Evolutionary conservation across 2,888 invertebrate species (phyloP).

Genomic region (Watsonalla binaria): DNA sequence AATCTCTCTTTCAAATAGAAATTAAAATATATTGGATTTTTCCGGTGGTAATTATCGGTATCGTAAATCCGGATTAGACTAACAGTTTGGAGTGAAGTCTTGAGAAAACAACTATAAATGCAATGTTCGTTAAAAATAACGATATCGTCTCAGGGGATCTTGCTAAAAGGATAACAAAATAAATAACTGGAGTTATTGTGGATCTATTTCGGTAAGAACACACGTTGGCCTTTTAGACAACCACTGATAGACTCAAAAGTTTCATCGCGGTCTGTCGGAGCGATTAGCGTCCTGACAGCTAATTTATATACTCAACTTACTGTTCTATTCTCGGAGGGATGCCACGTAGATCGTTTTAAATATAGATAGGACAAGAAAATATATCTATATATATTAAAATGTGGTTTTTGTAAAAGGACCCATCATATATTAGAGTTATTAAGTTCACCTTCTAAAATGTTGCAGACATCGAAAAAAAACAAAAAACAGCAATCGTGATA

Average conservation of each 20-base stretch:
- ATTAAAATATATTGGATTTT: slow-evolving; percentile 2
- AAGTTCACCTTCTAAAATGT: too few species aligned
- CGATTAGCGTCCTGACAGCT: slow-evolving; percentile 77
- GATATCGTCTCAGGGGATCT: slow-evolving; percentile 37
- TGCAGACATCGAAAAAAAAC: too few species aligned
- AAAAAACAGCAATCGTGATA: too few species aligned
- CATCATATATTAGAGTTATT: background rate
- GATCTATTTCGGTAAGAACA: slow-evolving; percentile 57
- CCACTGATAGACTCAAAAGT: slow-evolving; percentile 74
- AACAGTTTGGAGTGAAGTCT: slow-evolving; percentile 33
- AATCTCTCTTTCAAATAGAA: slow-evolving; percentile 17
- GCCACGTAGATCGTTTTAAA: slow-evolving; percentile 33
- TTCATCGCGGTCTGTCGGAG: slow-evolving; percentile 75
- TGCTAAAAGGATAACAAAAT: slow-evolving; percentile 66
- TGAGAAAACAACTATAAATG: slow-evolving; percentile 38
- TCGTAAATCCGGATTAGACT: slow-evolving; percentile 14
- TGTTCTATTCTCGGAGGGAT: slow-evolving; percentile 66
- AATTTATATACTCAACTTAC: slow-evolving; percentile 78
- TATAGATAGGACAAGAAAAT: slow-evolving; percentile 40
- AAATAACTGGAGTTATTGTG: slow-evolving; percentile 62
- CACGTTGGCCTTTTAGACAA: slow-evolving; percentile 63
- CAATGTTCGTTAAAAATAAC: slow-evolving; percentile 55
- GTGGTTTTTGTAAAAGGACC: slow-evolving; percentile 4
- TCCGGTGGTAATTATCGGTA: slow-evolving; percentile 10
- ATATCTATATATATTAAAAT: slow-evolving; percentile 4